These are phyloP conservation scores for Leptinotarsa defecta DNA, from an alignment of 1,140 invertebrate species.

Conservation along the genomic window DNA sequence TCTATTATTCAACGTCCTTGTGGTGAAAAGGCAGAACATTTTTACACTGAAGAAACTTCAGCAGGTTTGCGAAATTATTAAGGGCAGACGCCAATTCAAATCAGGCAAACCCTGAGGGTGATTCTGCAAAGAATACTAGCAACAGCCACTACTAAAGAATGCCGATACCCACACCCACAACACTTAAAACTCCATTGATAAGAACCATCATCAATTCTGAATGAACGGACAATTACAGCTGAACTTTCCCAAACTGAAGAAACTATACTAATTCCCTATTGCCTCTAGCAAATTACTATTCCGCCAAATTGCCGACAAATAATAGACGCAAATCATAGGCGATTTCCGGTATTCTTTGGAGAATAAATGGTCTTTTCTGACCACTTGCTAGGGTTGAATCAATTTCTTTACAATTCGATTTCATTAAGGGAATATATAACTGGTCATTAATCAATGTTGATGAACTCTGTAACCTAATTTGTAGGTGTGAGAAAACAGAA, in stretches of 20 bases:
- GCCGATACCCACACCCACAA: constrained; percentile 4
- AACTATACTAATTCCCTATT: constrained; percentile 2
- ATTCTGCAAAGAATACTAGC: background rate
- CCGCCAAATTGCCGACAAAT: background rate
- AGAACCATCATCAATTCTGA: constrained; percentile 8
- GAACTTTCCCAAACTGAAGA: background rate
- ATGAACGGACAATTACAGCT: background rate
- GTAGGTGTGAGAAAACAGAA: too few species aligned
- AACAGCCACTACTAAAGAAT: background rate
- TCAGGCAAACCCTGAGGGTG: background rate
- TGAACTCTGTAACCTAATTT: too few species aligned
- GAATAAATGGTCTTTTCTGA: background rate
- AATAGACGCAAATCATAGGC: background rate
- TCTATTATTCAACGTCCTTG: too few species aligned
- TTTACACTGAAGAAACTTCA: too few species aligned
- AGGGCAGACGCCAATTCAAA: too few species aligned
- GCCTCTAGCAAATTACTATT: constrained; percentile 3
- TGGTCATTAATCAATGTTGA: too few species aligned
- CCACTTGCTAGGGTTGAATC: background rate
- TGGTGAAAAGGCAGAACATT: too few species aligned
- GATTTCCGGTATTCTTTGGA: background rate
- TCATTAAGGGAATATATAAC: background rate
- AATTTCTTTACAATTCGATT: background rate
- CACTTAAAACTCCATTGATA: background rate
- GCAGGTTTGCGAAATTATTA: too few species aligned